phyloP scores from a whole-genome alignment of 1,140 invertebrate genomes.

The Drosophila quadrilineata region DNA sequence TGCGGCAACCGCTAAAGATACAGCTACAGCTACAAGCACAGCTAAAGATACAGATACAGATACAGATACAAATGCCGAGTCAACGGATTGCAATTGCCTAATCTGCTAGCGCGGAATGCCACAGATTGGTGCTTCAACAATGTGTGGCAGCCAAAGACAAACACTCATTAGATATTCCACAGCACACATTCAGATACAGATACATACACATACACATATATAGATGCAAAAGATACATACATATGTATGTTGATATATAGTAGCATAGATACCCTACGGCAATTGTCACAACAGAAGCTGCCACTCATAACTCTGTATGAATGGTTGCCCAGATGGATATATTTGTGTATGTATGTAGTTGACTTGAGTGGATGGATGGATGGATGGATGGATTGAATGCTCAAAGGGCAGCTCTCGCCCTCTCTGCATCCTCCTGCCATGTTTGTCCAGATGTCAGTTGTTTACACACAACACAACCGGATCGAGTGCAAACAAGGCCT shows the following conservation, averaged over 20 bases:
- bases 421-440: too few relatives aligned
- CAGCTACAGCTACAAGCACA: constrained; percentile 14
- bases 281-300: constrained; percentile 43
- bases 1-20: constrained; percentile 55
- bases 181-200: background rate
- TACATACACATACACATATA: constrained; percentile 4
- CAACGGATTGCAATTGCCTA: constrained; percentile 34
- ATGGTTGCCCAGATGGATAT: too few relatives aligned
- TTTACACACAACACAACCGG: constrained; percentile 44
- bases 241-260: too few relatives aligned
- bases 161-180: background rate
- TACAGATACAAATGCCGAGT: background rate
- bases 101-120: constrained; percentile 71
- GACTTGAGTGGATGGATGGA: constrained; percentile 4
- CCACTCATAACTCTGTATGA: too few relatives aligned
- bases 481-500: constrained; percentile 36
- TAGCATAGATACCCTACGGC: too few relatives aligned
- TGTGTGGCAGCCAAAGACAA: constrained; percentile 15
- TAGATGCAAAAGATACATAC: constrained; percentile 8
- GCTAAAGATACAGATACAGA: constrained; percentile 49
- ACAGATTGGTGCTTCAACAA: constrained; percentile 59
- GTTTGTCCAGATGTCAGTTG: constrained; percentile 68
- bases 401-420: too few relatives aligned
- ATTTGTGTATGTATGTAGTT: too few relatives aligned
- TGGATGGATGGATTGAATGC: background rate